Conservation (phyloP, 2,888 invertebrate genomes). For the Trisateles emortualis region DNA sequence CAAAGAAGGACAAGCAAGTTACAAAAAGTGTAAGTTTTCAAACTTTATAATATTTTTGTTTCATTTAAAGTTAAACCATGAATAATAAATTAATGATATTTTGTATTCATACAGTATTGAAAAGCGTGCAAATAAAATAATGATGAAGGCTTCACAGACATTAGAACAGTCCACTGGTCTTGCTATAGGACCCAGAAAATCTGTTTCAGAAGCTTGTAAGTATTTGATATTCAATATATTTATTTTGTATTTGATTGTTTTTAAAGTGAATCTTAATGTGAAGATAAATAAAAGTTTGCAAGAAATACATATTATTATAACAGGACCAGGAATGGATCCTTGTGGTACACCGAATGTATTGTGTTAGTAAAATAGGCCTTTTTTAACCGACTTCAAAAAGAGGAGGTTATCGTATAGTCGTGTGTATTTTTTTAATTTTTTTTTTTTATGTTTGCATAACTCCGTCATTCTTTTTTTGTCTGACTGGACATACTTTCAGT, state of each 20-base stretch:
- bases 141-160: conserved; percentile 94
- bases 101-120: conserved; percentile 86
- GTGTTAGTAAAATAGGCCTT: not conserved
- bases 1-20: conserved; percentile 92
- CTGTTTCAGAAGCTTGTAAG: conserved; percentile 77
- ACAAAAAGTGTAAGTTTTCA: conserved; percentile 91
- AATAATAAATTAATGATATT: too few relatives aligned
- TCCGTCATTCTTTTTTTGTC: too few relatives aligned
- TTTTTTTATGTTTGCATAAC: too few relatives aligned
- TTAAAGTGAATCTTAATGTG: too few relatives aligned
- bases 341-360: not conserved
- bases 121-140: conserved; percentile 93
- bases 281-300: too few relatives aligned
- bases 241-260: not conserved
- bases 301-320: too few relatives aligned
- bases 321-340: not conserved
- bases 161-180: conserved; percentile 93
- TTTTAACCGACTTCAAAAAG: not conserved
- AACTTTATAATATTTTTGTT: not conserved
- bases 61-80: too few relatives aligned
- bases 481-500: too few relatives aligned
- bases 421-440: too few relatives aligned
- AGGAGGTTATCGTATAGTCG: too few relatives aligned
- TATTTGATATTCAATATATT: too few relatives aligned
- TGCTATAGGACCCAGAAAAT: conserved; percentile 90